Conservation (phyloP, 2,888 invertebrate genomes). For the Meandrusa payeni region DNA sequence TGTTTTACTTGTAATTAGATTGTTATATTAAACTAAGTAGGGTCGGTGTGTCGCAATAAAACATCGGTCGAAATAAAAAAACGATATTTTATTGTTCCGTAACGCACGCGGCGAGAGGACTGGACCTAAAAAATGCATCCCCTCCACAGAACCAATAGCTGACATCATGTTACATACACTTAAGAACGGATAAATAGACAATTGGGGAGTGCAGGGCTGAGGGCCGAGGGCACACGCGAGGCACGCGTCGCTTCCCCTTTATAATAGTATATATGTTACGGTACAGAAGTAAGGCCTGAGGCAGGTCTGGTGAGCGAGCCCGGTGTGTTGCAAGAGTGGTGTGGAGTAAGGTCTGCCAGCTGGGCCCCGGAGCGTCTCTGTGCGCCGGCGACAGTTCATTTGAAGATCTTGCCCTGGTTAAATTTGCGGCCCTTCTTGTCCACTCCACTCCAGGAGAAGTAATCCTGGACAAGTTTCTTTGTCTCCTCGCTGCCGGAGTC, state of each 20-base stretch:
- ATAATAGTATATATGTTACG: no score
- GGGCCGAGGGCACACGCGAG: no score
- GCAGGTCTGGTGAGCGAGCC: no score
- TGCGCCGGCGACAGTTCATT: conserved; percentile 73
- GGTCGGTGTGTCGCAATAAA: no score
- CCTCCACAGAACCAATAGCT: conserved; percentile 17
- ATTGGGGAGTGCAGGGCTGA: no score
- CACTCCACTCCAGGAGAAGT: conserved; percentile 93
- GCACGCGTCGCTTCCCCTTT: no score
- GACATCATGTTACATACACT: conserved; percentile 2
- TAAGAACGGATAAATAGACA: not conserved
- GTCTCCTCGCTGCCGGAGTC: conserved; percentile 90
- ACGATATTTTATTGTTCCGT: no score
- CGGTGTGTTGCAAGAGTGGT: no score
- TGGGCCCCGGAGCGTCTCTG: conserved; percentile 3
- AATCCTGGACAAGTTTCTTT: conserved; percentile 92
- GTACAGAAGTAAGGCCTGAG: no score
- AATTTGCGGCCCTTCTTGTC: conserved; percentile 95
- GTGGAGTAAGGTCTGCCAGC: no score
- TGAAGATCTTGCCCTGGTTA: conserved; percentile 99
- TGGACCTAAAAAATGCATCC: conserved; percentile 19
- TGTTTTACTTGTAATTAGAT: no score
- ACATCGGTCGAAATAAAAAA: conserved; percentile 16
- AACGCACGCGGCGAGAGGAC: conserved; percentile 20
- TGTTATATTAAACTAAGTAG: no score